phyloP scores from a whole-genome alignment of 2,797 vertebrate species.

The Etheostoma perlongum region DNA sequence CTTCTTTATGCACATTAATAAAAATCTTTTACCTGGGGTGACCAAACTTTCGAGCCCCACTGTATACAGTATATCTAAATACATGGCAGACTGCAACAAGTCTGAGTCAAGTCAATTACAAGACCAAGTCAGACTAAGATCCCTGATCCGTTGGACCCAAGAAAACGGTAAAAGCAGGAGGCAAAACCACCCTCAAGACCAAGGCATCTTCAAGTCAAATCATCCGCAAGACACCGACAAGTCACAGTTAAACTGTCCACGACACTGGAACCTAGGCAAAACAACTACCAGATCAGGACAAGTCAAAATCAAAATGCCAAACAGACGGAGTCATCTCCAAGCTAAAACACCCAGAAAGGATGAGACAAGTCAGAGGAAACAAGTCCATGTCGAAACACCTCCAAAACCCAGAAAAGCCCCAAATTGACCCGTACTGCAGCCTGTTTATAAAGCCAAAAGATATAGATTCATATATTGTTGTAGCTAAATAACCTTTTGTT shows the following conservation, averaged over 20 bases:
- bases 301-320: not conserved
- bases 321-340: not conserved
- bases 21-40: too few relatives aligned
- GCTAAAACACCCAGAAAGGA: too few relatives aligned
- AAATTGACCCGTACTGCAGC: not conserved
- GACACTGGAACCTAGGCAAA: not conserved
- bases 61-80: not conserved
- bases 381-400: not conserved
- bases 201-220: not conserved
- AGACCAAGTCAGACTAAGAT: not conserved
- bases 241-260: not conserved
- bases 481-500: not conserved
- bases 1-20: too few relatives aligned
- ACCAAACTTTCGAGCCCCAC: too few relatives aligned
- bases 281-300: not conserved
- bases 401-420: too few relatives aligned
- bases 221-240: not conserved
- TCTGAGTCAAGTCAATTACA: not conserved
- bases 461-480: not conserved
- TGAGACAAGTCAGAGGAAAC: not conserved
- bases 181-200: not conserved
- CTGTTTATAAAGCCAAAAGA: not conserved
- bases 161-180: not conserved
- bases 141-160: not conserved
- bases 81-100: not conserved